Evolutionary conservation across 2,888 invertebrate species (phyloP).

Genomic region (Drosophila leonis): DNA sequence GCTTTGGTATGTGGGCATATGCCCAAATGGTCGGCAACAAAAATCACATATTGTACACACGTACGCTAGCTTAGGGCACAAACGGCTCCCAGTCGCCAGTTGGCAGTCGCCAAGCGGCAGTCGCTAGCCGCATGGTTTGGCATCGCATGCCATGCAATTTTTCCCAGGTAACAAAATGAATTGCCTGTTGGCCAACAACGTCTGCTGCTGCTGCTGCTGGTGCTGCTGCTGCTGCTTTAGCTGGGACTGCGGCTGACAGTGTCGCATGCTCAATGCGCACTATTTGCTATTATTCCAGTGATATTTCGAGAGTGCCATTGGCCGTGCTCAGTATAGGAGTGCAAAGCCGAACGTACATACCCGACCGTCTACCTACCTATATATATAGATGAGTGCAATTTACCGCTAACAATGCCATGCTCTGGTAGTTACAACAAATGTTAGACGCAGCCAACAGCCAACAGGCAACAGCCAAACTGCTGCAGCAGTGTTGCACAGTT

Average conservation of each 20-base stretch:
- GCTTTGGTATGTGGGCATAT: conserved; percentile 43
- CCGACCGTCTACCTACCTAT: conserved; percentile 32
- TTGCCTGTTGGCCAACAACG: conserved; percentile 63
- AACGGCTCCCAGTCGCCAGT: conserved; percentile 18
- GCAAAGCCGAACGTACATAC: conserved; percentile 46
- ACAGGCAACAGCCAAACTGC: conserved; percentile 56
- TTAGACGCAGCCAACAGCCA: conserved; percentile 71
- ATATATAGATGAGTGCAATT: conserved; percentile 80
- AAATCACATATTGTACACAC: conserved; percentile 78
- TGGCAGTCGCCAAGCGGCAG: conserved; percentile 27
- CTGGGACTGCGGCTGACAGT: conserved; percentile 69
- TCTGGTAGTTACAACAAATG: conserved; percentile 78
- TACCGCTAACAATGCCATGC: conserved; percentile 81
- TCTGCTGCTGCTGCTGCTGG: conserved; percentile 28
- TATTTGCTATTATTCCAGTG: conserved; percentile 78
- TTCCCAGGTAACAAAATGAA: conserved; percentile 78
- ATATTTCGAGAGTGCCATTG: conserved; percentile 70
- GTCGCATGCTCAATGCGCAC: conserved; percentile 79
- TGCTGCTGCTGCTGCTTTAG: conserved; percentile 27
- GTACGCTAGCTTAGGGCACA: conserved; percentile 64
- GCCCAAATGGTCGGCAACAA: conserved; percentile 74
- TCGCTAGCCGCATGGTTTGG: conserved; percentile 52
- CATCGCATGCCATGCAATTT: conserved; percentile 72
- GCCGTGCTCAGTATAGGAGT: conserved; percentile 24
- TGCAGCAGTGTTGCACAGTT: conserved; percentile 25